phyloP scores from a whole-genome alignment of 2,113 vertebrate species.

The Myxocyprinus asiaticus region DNA sequence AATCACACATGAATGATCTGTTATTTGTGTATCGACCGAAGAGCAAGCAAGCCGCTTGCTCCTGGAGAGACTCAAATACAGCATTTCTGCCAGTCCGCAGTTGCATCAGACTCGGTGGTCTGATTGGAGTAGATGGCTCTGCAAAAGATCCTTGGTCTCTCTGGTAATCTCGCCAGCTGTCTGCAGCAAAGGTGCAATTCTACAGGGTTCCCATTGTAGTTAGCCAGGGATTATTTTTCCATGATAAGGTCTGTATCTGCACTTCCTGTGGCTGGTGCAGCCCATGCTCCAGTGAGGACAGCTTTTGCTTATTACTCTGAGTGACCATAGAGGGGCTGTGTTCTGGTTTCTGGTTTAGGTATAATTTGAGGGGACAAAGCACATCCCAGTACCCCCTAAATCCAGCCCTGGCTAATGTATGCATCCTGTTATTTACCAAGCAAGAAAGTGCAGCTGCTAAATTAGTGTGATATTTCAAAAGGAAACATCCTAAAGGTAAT shows the following conservation, averaged over 20 bases:
- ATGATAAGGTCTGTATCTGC: conserved; percentile 41
- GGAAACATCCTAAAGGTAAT: too few relatives aligned
- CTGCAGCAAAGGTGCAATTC: conserved; percentile 35
- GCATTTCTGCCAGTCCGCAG: conserved; percentile 27
- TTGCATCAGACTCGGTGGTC: conserved; percentile 15
- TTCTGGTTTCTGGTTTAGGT: conserved; percentile 17
- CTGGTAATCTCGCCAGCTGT: conserved; percentile 48
- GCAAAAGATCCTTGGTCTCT: conserved; percentile 36
- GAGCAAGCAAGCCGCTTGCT: not conserved
- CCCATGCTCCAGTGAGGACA: conserved; percentile 33
- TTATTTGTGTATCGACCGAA: not conserved
- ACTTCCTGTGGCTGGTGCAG: not conserved
- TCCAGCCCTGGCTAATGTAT: too few relatives aligned
- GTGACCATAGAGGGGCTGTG: conserved; percentile 2
- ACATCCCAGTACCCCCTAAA: too few relatives aligned
- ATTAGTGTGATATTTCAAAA: too few relatives aligned
- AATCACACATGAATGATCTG: not conserved
- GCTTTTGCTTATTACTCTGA: conserved; percentile 30
- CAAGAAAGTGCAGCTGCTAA: too few relatives aligned
- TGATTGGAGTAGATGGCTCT: conserved; percentile 39
- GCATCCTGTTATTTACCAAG: too few relatives aligned
- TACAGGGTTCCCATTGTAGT: conserved; percentile 29
- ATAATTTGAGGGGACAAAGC: too few relatives aligned
- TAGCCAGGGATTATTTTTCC: conserved; percentile 48
- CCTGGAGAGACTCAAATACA: too few relatives aligned